These are phyloP conservation scores for Piprites chloris DNA, from an alignment of 2,113 vertebrate genomes.

Conservation along the genomic window DNA sequence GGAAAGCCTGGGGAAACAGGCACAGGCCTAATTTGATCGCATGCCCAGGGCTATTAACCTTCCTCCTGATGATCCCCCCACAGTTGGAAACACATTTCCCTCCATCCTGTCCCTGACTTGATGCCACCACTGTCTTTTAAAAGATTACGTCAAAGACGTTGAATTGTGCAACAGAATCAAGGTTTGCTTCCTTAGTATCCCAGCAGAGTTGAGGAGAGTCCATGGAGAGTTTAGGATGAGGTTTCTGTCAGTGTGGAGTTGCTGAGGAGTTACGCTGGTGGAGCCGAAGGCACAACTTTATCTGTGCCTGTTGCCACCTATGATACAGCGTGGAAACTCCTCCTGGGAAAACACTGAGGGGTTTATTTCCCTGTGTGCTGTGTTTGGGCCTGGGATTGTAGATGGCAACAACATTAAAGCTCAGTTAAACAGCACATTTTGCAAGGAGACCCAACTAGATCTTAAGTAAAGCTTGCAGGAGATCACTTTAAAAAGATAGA, in stretches of 20 bases:
- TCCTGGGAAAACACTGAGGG: not conserved
- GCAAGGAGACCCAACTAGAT: not conserved
- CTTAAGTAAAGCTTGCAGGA: not conserved
- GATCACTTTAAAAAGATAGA: not conserved
- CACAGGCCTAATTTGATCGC: slow-evolving; percentile 5
- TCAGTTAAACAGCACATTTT: not conserved
- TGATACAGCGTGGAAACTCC: not conserved
- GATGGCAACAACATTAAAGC: not conserved
- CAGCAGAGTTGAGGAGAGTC: not conserved
- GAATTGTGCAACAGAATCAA: not conserved
- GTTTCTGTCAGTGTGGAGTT: not conserved
- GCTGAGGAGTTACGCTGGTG: not conserved
- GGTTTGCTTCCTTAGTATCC: not conserved
- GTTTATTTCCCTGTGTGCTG: not conserved
- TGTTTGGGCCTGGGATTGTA: not conserved
- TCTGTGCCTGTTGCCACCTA: not conserved
- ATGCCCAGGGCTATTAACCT: slow-evolving; percentile 42
- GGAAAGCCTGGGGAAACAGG: slow-evolving; percentile 34
- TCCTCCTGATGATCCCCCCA: not conserved
- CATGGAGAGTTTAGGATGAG: not conserved
- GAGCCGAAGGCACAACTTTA: not conserved
- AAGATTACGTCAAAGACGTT: not conserved
- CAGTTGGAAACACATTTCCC: not conserved
- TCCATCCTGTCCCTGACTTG: slow-evolving; percentile 24
- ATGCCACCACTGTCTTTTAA: not conserved